These are phyloP conservation scores for Apostichopus japonicus DNA, from an alignment of 35 echinoderm and acorn worm species.

Conservation along the genomic window DNA sequence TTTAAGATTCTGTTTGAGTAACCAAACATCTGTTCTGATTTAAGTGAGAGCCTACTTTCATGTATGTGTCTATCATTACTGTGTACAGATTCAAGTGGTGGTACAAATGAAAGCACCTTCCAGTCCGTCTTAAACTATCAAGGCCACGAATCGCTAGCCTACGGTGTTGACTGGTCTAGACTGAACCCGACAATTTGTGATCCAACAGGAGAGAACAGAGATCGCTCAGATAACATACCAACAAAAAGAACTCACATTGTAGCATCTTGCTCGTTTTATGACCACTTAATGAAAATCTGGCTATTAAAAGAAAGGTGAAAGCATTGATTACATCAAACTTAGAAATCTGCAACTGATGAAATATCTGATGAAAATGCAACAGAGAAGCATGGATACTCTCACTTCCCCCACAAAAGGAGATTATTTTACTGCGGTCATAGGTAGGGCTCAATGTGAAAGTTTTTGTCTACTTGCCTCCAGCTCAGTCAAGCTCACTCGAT, in stretches of 20 bases:
- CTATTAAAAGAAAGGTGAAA: constrained; percentile 18
- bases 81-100: constrained; percentile 24
- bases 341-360: not conserved
- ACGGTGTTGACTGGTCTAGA: constrained; percentile 95
- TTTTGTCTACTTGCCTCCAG: too few species aligned
- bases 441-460: too few species aligned
- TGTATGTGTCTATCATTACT: not conserved
- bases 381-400: too few species aligned
- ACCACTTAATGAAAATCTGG: constrained; percentile 67
- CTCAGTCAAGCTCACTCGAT: too few species aligned
- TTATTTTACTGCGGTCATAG: too few species aligned
- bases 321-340: too few species aligned
- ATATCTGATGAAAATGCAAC: constrained; percentile 74
- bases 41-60: not conserved
- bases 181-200: not conserved
- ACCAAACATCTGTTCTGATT: too few species aligned
- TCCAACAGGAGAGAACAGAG: not conserved
- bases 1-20: too few species aligned
- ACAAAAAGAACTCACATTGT: constrained; percentile 3
- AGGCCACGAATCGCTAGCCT: constrained; percentile 85
- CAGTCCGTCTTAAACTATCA: constrained; percentile 67
- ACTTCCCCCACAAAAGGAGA: too few species aligned
- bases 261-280: constrained; percentile 97
- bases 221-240: not conserved
- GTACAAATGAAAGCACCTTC: not conserved